A percentile compares a stretch with the other conserved stretches of the same genome.
phyloP scores from a whole-genome alignment of 37 sponge, comb jelly and placozoan genomes.

The Hormiphora californensis region DNA sequence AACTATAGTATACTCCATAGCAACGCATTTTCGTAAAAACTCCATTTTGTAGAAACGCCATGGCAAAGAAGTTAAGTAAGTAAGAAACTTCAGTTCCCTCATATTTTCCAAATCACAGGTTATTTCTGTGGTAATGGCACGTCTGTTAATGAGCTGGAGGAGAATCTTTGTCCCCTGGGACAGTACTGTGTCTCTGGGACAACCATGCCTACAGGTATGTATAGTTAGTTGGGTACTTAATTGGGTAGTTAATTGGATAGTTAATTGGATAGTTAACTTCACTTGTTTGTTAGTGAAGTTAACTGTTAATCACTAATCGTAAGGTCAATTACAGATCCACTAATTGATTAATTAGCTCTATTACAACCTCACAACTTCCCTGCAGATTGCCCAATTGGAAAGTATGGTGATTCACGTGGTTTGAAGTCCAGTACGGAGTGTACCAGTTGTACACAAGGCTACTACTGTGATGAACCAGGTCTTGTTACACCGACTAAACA shows the following conservation, averaged over 20 bases:
- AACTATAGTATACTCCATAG: neutral
- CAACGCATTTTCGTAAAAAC: no score
- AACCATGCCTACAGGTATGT: neutral
- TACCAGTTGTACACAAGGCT: conserved; percentile 41
- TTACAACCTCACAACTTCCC: no score
- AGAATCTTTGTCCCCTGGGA: neutral
- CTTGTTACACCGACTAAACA: conserved; percentile 26
- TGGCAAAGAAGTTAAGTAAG: no score
- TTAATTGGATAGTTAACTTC: no score
- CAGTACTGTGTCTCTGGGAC: neutral
- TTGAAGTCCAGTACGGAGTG: conserved; percentile 28
- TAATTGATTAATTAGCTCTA: no score
- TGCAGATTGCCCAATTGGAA: neutral
- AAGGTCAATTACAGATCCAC: no score
- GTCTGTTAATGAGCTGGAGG: neutral
- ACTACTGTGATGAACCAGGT: conserved; percentile 54
- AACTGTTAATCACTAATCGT: no score
- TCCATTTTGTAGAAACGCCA: no score
- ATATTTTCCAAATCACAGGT: neutral
- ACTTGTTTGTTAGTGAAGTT: no score
- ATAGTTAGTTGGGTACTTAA: no score
- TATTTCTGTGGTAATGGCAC: conserved; percentile 58
- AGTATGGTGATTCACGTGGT: neutral
- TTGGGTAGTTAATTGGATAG: no score
- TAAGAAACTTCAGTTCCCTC: neutral